A percentile compares a stretch with the other conserved stretches of the same genome.
Conservation (phyloP, 2,113 vertebrate species). For the Salvelinus namaycush region DNA sequence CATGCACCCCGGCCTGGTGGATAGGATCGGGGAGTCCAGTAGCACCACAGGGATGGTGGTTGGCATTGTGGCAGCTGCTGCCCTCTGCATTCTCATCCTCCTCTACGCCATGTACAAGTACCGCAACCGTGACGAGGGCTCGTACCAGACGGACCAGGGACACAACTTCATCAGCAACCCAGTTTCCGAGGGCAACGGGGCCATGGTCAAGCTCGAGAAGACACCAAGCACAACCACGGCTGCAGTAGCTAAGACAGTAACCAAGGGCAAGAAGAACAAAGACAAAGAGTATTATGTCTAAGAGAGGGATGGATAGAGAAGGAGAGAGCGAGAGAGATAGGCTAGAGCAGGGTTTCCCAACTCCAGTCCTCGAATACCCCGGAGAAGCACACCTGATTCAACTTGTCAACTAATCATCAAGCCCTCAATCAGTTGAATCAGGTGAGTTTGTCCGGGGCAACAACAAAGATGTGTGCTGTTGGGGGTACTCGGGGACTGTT, state of each 20-base stretch:
- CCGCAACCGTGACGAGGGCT: conserved; percentile 93
- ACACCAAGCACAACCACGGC: conserved; percentile 69
- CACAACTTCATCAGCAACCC: conserved; percentile 88
- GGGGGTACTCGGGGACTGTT: not conserved
- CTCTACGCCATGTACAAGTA: conserved; percentile 99
- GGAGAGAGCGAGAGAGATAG: conserved; percentile 6
- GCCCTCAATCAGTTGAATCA: no score
- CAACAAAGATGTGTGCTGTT: no score
- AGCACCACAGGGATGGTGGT: conserved; percentile 97
- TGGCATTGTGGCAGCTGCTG: conserved; percentile 92
- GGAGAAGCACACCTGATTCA: no score
- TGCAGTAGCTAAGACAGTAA: conserved; percentile 79
- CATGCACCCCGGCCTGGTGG: conserved; percentile 84
- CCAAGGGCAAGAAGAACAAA: conserved; percentile 93
- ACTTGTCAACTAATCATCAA: no score
- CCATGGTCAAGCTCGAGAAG: conserved; percentile 86
- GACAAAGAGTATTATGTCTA: conserved; percentile 96
- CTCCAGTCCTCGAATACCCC: no score
- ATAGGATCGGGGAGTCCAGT: conserved; percentile 92
- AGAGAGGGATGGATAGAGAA: conserved; percentile 42
- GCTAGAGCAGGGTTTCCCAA: no score
- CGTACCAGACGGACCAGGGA: conserved; percentile 91
- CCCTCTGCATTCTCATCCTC: conserved; percentile 96
- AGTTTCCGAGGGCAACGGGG: conserved; percentile 83
- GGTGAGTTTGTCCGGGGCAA: no score